phyloP scores from a whole-genome alignment of 2,888 invertebrate genomes.

The Polia nebulosa region DNA sequence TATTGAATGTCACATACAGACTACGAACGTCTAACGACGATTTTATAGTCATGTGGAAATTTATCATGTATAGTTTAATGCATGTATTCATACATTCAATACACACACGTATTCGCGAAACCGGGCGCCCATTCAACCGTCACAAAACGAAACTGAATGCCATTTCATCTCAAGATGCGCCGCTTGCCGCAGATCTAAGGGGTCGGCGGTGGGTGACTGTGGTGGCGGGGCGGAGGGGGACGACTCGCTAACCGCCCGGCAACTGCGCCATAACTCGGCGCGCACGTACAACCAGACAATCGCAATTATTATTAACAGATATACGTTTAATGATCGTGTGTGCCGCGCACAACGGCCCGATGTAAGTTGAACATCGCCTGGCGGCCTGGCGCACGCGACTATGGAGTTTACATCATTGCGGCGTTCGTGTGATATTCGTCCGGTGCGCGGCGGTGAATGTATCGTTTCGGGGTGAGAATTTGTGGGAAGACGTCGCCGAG shows the following conservation, averaged over 20 bases:
- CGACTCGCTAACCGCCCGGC: constrained; percentile 76
- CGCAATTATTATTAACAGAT: constrained; percentile 90
- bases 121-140: constrained; percentile 83
- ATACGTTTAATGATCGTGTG: constrained; percentile 88
- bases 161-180: constrained; percentile 85
- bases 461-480: constrained; percentile 80
- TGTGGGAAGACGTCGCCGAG: constrained; percentile 74
- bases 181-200: constrained; percentile 75
- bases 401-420: constrained; percentile 75
- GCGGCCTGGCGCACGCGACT: constrained; percentile 75
- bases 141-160: constrained; percentile 85
- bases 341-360: constrained; percentile 75
- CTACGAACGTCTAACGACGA: constrained; percentile 14
- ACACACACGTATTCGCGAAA: constrained; percentile 73
- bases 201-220: constrained; percentile 71
- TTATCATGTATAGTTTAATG: constrained; percentile 59
- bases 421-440: constrained; percentile 79
- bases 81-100: constrained; percentile 73
- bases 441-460: constrained; percentile 70
- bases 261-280: constrained; percentile 88
- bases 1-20: constrained; percentile 33
- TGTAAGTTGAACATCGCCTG: constrained; percentile 72
- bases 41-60: constrained; percentile 51
- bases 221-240: constrained; percentile 57
- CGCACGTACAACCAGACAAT: constrained; percentile 89